Base-by-base conservation (phyloP, 1,140 invertebrate genomes). In the Anoplophora glabripennis region DNA sequence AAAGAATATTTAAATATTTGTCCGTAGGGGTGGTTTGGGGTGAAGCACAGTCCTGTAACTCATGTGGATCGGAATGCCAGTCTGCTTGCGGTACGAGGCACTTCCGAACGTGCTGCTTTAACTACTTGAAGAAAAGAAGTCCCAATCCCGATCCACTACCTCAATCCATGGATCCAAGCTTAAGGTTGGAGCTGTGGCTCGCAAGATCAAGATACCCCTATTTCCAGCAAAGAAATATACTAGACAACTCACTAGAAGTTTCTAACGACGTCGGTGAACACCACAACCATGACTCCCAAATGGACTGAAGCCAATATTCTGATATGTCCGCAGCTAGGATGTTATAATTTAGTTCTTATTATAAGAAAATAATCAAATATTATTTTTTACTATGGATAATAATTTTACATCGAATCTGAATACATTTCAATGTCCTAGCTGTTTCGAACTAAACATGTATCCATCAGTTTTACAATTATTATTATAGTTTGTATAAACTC, bases 91-190 rank as follows among this genome's bases (percentile, higher is more conserved):
- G 82, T 5, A 83, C 81, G 1, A 72, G 80, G 33, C 78, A 80
- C 57, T 85, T 84, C 63, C 72, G 81, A 12, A 79, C 80, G 8
- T 85, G 83, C 56, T 85, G 83, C 66, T 84, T 83, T 72, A 84
- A 84, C 70, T 84, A 84, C 67, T 68, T 82, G 64, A 77, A 77
- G 53, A 82, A 83, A 66, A 55, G 74, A 47, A 72, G 56, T 49
- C 57, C 45, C 12, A 44, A 45, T 7, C 40, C 61, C 1, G 61
- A 55, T 17, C 40, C 60, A 9, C 21, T 68, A 10, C 58, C 65
- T 4, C 17, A 60, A 7, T 57, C 64, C 1, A 36, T 72, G 48
- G 72, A 75, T 59, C 72, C 73, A 7, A 72, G 69, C 61, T 41
- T 73, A 21, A 58, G 68, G n/a, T 54, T 75, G 33, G 73, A 75